phyloP scores from a whole-genome alignment of 2,113 vertebrate genomes.

The Notothenia coriiceps region DNA sequence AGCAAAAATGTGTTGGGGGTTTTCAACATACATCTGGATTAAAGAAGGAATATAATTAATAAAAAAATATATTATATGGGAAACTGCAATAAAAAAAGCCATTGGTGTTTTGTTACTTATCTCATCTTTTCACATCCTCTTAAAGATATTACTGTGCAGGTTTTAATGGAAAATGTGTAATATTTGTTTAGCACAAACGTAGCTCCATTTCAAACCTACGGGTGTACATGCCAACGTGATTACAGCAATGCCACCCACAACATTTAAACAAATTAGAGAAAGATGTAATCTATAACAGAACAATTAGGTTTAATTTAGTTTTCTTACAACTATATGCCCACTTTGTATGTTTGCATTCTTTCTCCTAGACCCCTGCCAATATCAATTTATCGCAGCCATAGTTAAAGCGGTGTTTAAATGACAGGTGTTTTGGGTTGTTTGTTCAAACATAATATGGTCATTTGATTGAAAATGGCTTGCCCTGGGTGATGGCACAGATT shows the following conservation, averaged over 20 bases:
- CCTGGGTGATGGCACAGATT: slow-evolving; percentile 54
- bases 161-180: not conserved
- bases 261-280: slow-evolving; percentile 14
- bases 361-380: slow-evolving; percentile 22
- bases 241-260: slow-evolving; percentile 9
- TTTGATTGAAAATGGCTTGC: slow-evolving; percentile 56
- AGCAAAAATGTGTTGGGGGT: not conserved
- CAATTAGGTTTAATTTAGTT: not conserved
- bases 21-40: slow-evolving; percentile 1
- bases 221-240: slow-evolving; percentile 20
- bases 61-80: not conserved
- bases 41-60: not conserved
- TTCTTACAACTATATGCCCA: slow-evolving; percentile 10
- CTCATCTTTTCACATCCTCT: not conserved
- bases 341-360: slow-evolving; percentile 21
- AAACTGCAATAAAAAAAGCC: not conserved
- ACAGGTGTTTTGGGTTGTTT: slow-evolving; percentile 68
- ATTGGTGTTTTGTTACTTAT: not conserved
- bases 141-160: not conserved
- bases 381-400: slow-evolving; percentile 1
- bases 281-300: slow-evolving; percentile 16
- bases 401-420: slow-evolving; percentile 44
- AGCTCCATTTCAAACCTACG: slow-evolving; percentile 12
- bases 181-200: slow-evolving; percentile 1
- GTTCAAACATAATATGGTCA: slow-evolving; percentile 58